A percentile compares a stretch with the other conserved stretches of the same genome.
Evolutionary conservation across 2,888 invertebrate genomes (phyloP).

Genomic region (Subacronicta megacephala): DNA sequence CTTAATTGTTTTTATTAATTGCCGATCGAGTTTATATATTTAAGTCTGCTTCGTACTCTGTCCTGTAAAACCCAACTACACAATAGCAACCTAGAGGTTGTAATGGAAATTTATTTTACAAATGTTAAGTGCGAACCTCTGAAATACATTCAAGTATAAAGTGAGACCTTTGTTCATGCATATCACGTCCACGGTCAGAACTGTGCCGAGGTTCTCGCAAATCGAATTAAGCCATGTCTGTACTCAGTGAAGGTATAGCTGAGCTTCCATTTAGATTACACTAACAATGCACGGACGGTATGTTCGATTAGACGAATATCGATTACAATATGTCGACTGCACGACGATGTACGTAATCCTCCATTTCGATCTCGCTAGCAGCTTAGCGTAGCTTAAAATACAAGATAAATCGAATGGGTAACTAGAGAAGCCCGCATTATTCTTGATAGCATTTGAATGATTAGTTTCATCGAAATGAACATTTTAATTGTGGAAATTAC

Average conservation of each 20-base stretch:
- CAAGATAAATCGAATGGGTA: constrained; percentile 38
- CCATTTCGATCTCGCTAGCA: constrained; percentile 32
- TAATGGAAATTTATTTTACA: constrained; percentile 41
- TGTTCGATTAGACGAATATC: constrained; percentile 56
- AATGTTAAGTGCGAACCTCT: constrained; percentile 31
- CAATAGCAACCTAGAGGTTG: constrained; percentile 18
- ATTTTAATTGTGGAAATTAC: constrained; percentile 23
- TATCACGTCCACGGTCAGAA: constrained; percentile 65
- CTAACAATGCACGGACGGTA: constrained; percentile 53
- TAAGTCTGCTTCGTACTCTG: constrained; percentile 17
- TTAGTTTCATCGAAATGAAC: constrained; percentile 28
- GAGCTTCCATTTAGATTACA: constrained; percentile 65
- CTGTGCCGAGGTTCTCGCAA: constrained; percentile 66
- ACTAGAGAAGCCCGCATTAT: constrained; percentile 26
- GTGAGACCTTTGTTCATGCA: constrained; percentile 49
- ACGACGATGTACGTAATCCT: constrained; percentile 27
- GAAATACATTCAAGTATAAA: constrained; percentile 52
- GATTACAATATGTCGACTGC: constrained; percentile 51
- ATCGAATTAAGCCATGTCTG: constrained; percentile 69
- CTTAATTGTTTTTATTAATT: constrained; percentile 28
- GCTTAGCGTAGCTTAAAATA: constrained; percentile 26
- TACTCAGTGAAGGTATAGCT: constrained; percentile 61
- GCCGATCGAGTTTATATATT: constrained; percentile 25
- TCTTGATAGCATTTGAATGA: constrained; percentile 36
- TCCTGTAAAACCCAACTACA: neutral